These are phyloP conservation scores for Phalanger gymnotis DNA, from an alignment of 2,797 vertebrate genomes.

Conservation along the genomic window DNA sequence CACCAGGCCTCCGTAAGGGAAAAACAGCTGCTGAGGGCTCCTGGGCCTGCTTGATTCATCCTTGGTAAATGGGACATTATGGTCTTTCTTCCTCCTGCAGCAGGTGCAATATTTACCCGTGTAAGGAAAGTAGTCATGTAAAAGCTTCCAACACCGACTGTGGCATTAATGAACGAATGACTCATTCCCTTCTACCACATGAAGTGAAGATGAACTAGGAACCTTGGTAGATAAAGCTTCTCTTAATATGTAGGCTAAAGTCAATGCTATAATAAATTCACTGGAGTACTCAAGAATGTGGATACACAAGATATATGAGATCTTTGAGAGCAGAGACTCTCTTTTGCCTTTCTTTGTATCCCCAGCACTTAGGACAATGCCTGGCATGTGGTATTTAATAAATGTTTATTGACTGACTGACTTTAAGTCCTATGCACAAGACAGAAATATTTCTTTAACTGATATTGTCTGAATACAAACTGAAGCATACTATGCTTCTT, in stretches of 20 bases:
- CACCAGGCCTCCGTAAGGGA: slow-evolving; percentile 67
- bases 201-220: slow-evolving; percentile 75
- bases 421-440: background rate
- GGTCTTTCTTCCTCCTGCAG: slow-evolving; percentile 70
- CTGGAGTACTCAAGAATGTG: slow-evolving; percentile 21
- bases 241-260: slow-evolving; percentile 18
- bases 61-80: slow-evolving; percentile 66
- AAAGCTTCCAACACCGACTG: slow-evolving; percentile 67
- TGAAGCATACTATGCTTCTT: background rate
- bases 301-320: slow-evolving; percentile 15
- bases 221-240: slow-evolving; percentile 29
- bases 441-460: background rate
- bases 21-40: slow-evolving; percentile 72
- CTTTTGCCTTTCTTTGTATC: background rate
- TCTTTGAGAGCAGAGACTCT: background rate
- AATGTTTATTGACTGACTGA: background rate
- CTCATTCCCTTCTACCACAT: slow-evolving; percentile 71
- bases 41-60: slow-evolving; percentile 57
- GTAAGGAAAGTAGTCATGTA: slow-evolving; percentile 74
- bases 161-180: slow-evolving; percentile 64
- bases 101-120: slow-evolving; percentile 76
- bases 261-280: background rate
- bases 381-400: background rate
- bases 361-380: background rate
- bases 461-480: background rate